Conservation (phyloP, 1,140 invertebrate genomes). For the Bacillus rossius region DNA sequence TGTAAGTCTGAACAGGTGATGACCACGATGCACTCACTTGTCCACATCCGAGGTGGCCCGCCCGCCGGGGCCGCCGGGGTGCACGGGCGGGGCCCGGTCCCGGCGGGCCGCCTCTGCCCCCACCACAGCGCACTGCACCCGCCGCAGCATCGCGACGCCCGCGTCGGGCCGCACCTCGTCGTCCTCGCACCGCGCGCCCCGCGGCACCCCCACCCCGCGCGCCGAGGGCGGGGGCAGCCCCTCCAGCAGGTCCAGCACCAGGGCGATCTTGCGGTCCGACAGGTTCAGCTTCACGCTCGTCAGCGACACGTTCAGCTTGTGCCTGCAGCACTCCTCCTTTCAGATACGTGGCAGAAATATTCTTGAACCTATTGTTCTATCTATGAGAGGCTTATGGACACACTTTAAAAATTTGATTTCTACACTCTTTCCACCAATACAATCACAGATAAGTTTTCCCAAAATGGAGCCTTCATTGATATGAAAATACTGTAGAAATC, state of each 20-base stretch:
- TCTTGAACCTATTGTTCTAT: too few relatives aligned
- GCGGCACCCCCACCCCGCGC: slow-evolving; percentile 18
- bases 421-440: too few relatives aligned
- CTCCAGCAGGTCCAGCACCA: slow-evolving; percentile 61
- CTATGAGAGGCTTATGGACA: too few relatives aligned
- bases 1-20: too few relatives aligned
- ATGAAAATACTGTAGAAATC: too few relatives aligned
- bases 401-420: too few relatives aligned
- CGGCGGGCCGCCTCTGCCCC: slow-evolving; percentile 28
- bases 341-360: too few relatives aligned
- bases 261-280: slow-evolving; percentile 64
- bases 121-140: slow-evolving; percentile 43
- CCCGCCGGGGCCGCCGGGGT: slow-evolving; percentile 19
- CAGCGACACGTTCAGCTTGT: slow-evolving; percentile 70
- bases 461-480: too few relatives aligned
- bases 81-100: slow-evolving; percentile 22
- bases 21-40: slow-evolving; percentile 25
- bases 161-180: neutral
- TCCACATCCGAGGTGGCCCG: slow-evolving; percentile 26
- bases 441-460: too few relatives aligned
- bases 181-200: slow-evolving; percentile 13
- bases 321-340: slow-evolving; percentile 44
- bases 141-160: slow-evolving; percentile 37
- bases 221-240: slow-evolving; percentile 53
- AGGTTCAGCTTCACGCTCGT: slow-evolving; percentile 70